phyloP scores from a whole-genome alignment of 2,888 invertebrate genomes.

The Heliconius cydno region DNA sequence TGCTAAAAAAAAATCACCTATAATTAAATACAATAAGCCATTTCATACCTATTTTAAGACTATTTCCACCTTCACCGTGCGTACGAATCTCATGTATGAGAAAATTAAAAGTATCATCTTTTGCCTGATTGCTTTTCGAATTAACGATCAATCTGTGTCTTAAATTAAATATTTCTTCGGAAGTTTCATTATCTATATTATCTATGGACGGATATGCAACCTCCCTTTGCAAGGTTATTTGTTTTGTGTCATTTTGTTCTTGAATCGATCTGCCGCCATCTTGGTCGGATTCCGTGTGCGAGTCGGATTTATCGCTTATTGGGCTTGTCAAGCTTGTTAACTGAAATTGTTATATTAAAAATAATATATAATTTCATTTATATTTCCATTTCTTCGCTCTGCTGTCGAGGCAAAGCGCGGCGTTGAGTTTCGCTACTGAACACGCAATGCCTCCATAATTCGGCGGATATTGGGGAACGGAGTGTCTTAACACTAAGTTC shows the following conservation, averaged over 20 bases:
- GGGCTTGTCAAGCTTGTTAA: slow-evolving; percentile 65
- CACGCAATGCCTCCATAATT: too few species aligned
- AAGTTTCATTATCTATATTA: slow-evolving; percentile 27
- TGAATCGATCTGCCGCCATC: slow-evolving; percentile 48
- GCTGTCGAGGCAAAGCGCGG: too few species aligned
- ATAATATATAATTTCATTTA: not conserved
- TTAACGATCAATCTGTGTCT: slow-evolving; percentile 11
- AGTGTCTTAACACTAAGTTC: too few species aligned
- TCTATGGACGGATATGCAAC: slow-evolving; percentile 35
- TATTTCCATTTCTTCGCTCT: not conserved
- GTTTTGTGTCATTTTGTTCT: slow-evolving; percentile 33
- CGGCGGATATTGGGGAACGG: too few species aligned
- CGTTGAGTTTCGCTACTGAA: too few species aligned
- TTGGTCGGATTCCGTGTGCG: slow-evolving; percentile 61
- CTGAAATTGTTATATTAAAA: slow-evolving; percentile 55
- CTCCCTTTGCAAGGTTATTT: not conserved
- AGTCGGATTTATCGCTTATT: slow-evolving; percentile 63
- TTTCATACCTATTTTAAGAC: slow-evolving; percentile 35
- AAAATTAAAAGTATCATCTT: slow-evolving; percentile 54
- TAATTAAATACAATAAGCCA: not conserved
- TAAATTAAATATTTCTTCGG: slow-evolving; percentile 20
- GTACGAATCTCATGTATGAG: slow-evolving; percentile 53
- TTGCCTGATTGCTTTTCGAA: slow-evolving; percentile 39
- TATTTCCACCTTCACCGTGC: slow-evolving; percentile 22
- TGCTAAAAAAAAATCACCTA: not conserved